Percentiles rank a stretch among this genome's conserved stretches.
phyloP scores from a whole-genome alignment of 2,113 vertebrate species.

The Macroglossus sobrinus region DNA sequence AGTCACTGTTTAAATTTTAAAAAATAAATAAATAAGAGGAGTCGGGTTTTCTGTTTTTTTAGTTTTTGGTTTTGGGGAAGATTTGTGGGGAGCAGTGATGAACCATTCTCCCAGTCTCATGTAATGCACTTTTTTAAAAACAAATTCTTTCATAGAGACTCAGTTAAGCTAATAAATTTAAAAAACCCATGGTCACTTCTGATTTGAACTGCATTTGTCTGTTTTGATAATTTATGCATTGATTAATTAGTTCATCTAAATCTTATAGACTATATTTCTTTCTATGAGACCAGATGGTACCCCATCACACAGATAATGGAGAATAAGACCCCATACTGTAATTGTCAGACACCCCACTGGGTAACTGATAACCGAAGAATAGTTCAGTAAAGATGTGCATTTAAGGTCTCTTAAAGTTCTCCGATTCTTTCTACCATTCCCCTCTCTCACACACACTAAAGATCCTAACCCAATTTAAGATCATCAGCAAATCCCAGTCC shows the following conservation, averaged over 20 bases:
- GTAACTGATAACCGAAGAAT: conserved; percentile 56
- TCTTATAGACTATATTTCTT: conserved; percentile 21
- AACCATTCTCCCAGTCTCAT: background rate
- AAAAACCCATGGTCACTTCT: conserved; percentile 41
- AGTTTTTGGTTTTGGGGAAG: background rate
- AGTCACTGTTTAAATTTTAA: background rate
- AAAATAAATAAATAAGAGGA: background rate
- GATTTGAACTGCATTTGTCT: conserved; percentile 13
- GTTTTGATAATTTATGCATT: conserved; percentile 64
- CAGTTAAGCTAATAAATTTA: background rate
- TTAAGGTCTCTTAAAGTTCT: conserved; percentile 40
- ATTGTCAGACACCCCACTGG: conserved; percentile 37
- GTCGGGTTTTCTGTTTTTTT: background rate
- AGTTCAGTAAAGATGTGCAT: conserved; percentile 45
- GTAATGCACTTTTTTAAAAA: background rate
- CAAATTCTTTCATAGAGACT: conserved; percentile 29
- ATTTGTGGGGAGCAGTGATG: background rate
- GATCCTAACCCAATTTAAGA: conserved; percentile 53
- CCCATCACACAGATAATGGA: conserved; percentile 45
- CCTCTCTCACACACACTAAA: background rate
- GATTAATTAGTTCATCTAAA: conserved; percentile 62
- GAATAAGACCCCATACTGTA: conserved; percentile 46
- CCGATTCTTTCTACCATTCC: background rate
- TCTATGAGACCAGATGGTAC: conserved; percentile 51
- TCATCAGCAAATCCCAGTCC: conserved; percentile 52